Percentiles rank a stretch among this genome's conserved stretches.
These are phyloP conservation scores for Heliocidaris erythrogramma DNA, from an alignment of 35 echinoderm and acorn worm species.

Conservation along the genomic window DNA sequence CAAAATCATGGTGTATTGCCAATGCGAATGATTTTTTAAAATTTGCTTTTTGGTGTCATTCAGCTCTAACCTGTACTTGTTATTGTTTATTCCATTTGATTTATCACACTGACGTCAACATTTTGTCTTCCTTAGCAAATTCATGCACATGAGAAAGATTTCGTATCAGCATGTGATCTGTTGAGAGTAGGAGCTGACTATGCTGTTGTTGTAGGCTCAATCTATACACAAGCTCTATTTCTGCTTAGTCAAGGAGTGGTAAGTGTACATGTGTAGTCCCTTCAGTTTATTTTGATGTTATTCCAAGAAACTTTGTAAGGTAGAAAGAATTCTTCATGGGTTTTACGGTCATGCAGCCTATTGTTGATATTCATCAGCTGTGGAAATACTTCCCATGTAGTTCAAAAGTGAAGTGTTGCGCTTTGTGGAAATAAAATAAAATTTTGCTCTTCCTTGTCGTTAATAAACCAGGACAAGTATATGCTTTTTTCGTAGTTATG, in stretches of 20 bases:
- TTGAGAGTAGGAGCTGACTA: slow-evolving; percentile 88
- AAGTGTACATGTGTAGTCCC: slow-evolving; percentile 38
- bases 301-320: background rate
- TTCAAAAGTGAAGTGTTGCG: no score
- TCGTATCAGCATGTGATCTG: slow-evolving; percentile 89
- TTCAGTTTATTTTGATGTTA: background rate
- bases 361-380: no score
- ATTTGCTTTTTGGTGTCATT: no score
- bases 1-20: no score
- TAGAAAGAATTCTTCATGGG: background rate
- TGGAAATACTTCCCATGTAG: no score
- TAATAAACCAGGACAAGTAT: no score
- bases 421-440: no score
- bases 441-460: no score
- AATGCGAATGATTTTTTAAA: no score
- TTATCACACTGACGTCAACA: background rate
- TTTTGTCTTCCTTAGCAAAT: slow-evolving; percentile 78
- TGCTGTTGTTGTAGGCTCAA: slow-evolving; percentile 79
- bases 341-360: no score
- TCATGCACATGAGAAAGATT: slow-evolving; percentile 95
- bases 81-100: background rate
- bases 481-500: no score
- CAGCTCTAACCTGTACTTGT: background rate
- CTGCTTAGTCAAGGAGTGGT: slow-evolving; percentile 99
- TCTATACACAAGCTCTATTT: slow-evolving; percentile 93